Evolutionary conservation across 2,113 vertebrate genomes (phyloP).

Genomic region (human): DNA sequence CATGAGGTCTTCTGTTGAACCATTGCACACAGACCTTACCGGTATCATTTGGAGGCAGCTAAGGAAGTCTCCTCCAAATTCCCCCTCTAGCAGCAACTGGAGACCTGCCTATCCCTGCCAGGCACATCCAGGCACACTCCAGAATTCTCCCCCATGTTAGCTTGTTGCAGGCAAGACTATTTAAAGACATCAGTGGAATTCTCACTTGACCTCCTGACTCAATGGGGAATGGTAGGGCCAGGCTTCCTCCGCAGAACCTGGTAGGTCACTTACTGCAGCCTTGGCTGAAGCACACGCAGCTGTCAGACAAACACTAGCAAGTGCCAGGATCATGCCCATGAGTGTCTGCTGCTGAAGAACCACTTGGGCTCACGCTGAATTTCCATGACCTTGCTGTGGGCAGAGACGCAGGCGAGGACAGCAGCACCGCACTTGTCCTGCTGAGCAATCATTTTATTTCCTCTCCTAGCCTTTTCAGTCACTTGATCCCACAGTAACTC

Average conservation of each 20-base stretch:
- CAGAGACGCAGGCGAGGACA: background rate
- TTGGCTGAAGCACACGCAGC: conserved; percentile 16
- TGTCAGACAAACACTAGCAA: background rate
- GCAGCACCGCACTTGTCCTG: accelerated
- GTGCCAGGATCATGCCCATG: background rate
- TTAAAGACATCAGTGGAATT: conserved; percentile 66
- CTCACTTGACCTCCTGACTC: conserved; percentile 53
- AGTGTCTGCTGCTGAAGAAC: background rate
- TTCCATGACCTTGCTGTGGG: conserved; percentile 56
- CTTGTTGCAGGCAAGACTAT: conserved; percentile 55
- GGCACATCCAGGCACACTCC: background rate
- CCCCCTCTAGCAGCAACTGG: background rate
- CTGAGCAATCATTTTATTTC: conserved; percentile 46
- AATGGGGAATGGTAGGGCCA: background rate
- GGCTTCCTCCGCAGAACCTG: background rate
- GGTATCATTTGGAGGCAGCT: background rate
- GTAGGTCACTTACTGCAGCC: background rate
- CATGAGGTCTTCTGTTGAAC: background rate
- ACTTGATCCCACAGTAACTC: conserved; percentile 38
- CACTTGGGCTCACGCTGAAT: background rate
- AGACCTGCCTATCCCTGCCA: background rate
- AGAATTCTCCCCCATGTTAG: background rate
- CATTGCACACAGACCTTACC: background rate
- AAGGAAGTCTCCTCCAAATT: background rate
- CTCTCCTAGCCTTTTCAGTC: background rate